These are phyloP conservation scores for Argyresthia albistria DNA, from an alignment of 2,888 invertebrate species.

Conservation along the genomic window DNA sequence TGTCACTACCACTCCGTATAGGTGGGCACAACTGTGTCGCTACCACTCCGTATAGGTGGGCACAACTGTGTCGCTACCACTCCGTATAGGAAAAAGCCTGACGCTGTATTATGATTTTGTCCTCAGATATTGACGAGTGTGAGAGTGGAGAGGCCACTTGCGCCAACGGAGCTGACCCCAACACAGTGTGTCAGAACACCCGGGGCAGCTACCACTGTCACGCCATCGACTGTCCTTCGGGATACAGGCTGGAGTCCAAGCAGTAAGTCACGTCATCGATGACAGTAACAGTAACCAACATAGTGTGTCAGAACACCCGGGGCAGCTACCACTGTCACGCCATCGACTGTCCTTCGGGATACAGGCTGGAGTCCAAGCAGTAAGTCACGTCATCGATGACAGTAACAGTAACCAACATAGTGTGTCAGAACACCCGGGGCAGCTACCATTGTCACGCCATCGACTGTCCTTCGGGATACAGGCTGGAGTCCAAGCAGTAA, in stretches of 20 bases:
- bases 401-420: no score
- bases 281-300: no score
- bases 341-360: slow-evolving; percentile 89
- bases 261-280: slow-evolving; percentile 75
- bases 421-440: slow-evolving; percentile 92
- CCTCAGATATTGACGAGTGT: slow-evolving; percentile 84
- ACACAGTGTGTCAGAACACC: slow-evolving; percentile 91
- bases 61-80: no score
- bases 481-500: slow-evolving; percentile 89
- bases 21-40: no score
- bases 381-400: slow-evolving; percentile 50
- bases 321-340: slow-evolving; percentile 91
- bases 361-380: slow-evolving; percentile 89
- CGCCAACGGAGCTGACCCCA: slow-evolving; percentile 69
- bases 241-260: slow-evolving; percentile 87
- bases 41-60: no score
- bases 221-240: slow-evolving; percentile 85
- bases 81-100: no score
- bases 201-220: slow-evolving; percentile 92
- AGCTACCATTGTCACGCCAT: slow-evolving; percentile 90
- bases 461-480: slow-evolving; percentile 88
- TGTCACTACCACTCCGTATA: no score
- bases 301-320: slow-evolving; percentile 86
- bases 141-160: slow-evolving; percentile 82
- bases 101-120: neutral